Evolutionary conservation across 1,140 invertebrate genomes (phyloP).

Genomic region (Harpegnathos saltator): DNA sequence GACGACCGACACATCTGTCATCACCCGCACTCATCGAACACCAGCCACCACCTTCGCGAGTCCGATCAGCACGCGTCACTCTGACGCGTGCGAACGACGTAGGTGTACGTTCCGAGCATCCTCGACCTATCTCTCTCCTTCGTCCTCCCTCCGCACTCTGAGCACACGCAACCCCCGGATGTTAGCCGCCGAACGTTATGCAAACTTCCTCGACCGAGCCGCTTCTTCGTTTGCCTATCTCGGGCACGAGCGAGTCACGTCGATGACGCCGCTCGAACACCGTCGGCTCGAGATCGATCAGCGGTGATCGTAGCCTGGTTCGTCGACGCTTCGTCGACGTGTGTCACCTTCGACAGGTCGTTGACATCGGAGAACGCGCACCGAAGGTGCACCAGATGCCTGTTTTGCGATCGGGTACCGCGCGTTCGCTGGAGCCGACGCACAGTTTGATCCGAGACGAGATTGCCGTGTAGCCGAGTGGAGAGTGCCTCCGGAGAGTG

Average conservation of each 20-base stretch:
- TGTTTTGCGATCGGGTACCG: neutral
- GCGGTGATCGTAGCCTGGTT: neutral
- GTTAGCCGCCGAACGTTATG: no score
- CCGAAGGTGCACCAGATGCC: neutral
- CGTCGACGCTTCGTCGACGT: neutral
- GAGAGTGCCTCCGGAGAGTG: constrained; percentile 67
- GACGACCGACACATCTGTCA: constrained; percentile 78
- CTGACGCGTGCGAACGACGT: constrained; percentile 25
- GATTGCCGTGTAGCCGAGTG: constrained; percentile 43
- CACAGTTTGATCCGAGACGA: constrained; percentile 16
- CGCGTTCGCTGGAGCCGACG: neutral
- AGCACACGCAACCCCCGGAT: neutral
- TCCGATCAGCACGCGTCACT: constrained; percentile 62
- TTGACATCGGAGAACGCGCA: constrained; percentile 9
- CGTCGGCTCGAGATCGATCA: neutral
- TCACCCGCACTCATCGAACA: constrained; percentile 79
- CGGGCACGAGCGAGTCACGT: neutral
- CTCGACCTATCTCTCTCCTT: neutral
- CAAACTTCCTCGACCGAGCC: no score
- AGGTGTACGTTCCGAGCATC: constrained; percentile 2
- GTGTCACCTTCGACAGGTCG: constrained; percentile 7
- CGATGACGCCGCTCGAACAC: neutral
- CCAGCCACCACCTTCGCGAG: constrained; percentile 72
- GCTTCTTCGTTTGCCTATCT: neutral
- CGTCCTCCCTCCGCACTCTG: neutral